phyloP scores from a whole-genome alignment of 1,140 invertebrate genomes.

The Listronotus bonariensis region DNA sequence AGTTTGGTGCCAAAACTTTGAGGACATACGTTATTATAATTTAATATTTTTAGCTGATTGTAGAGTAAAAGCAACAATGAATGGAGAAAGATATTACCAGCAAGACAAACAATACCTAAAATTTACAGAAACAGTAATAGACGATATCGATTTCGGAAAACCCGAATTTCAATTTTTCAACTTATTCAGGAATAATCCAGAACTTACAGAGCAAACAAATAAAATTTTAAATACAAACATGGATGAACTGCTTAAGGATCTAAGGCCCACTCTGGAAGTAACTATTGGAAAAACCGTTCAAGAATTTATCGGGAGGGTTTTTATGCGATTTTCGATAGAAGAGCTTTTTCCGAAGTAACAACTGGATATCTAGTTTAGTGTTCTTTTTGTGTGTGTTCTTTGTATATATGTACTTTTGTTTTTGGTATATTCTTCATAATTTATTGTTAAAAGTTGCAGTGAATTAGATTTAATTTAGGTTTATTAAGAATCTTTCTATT shows the following conservation, averaged over 20 bases:
- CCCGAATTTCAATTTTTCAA: slow-evolving; percentile 25
- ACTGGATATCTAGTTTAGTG: background rate
- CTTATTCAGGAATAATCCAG: slow-evolving; percentile 31
- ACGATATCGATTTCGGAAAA: slow-evolving; percentile 31
- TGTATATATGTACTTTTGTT: slow-evolving; percentile 9
- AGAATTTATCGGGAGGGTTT: slow-evolving; percentile 40
- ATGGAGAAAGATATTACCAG: slow-evolving; percentile 27
- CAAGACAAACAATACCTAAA: slow-evolving; percentile 33
- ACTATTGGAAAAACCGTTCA: slow-evolving; percentile 38
- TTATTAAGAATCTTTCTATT: too few relatives aligned
- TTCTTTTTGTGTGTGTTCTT: slow-evolving; percentile 3
- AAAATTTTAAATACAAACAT: slow-evolving; percentile 43
- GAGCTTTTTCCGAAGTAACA: slow-evolving; percentile 42
- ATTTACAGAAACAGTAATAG: slow-evolving; percentile 20
- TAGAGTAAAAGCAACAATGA: slow-evolving; percentile 29
- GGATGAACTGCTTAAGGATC: slow-evolving; percentile 35
- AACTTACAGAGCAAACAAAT: slow-evolving; percentile 48
- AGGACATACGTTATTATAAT: background rate
- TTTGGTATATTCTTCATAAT: background rate
- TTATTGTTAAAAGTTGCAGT: too few relatives aligned
- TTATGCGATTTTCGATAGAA: slow-evolving; percentile 39
- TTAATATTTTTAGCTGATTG: slow-evolving; percentile 32
- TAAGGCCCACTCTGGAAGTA: slow-evolving; percentile 34
- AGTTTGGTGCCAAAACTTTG: too few relatives aligned
- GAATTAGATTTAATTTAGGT: too few relatives aligned